These are phyloP conservation scores for Pipistrellus pipistrellus DNA, from an alignment of 2,797 vertebrate species.

Conservation along the genomic window DNA sequence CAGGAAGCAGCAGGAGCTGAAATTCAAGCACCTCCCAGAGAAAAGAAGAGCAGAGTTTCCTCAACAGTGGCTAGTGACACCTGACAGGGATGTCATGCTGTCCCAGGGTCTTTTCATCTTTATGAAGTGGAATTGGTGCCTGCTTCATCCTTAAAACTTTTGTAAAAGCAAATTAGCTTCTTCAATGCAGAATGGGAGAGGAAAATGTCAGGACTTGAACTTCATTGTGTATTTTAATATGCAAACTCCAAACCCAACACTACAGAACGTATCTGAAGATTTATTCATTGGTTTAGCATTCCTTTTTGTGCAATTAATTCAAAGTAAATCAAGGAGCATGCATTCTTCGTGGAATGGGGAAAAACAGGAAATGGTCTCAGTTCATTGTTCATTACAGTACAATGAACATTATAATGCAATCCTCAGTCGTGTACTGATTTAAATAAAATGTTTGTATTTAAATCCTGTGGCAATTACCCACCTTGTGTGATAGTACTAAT, in stretches of 20 bases:
- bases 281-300: conserved; percentile 44
- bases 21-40: not conserved
- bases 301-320: conserved; percentile 47
- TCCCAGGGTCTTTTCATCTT: not conserved
- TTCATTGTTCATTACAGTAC: not conserved
- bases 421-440: not conserved
- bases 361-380: conserved; percentile 45
- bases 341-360: conserved; percentile 19
- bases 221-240: conserved; percentile 39
- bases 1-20: not conserved
- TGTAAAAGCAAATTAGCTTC: not conserved
- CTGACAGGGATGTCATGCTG: not conserved
- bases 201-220: not conserved
- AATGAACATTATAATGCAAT: conserved; percentile 47
- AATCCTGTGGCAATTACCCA: not conserved
- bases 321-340: conserved; percentile 41
- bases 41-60: not conserved
- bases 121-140: not conserved
- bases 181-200: conserved; percentile 8
- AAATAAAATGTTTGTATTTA: conserved; percentile 41
- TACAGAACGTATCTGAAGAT: conserved; percentile 12
- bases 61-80: not conserved
- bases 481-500: not conserved
- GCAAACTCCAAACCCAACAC: not conserved
- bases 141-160: conserved; percentile 17